These are phyloP conservation scores for Hymenopus coronatus DNA, from an alignment of 2,888 invertebrate genomes.

Conservation along the genomic window DNA sequence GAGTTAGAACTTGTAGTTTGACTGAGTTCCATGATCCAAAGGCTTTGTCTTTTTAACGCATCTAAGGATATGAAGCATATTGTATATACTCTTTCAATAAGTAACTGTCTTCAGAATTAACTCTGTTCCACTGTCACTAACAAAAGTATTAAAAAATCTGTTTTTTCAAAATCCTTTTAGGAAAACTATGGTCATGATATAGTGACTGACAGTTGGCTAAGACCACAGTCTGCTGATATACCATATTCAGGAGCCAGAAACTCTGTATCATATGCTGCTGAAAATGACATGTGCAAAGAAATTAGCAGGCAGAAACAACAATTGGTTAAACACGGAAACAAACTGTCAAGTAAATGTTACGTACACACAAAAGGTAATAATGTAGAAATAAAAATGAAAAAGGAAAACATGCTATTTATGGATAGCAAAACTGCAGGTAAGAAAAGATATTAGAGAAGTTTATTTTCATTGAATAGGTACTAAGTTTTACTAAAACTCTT, in stretches of 20 bases:
- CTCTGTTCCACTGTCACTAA: too few species aligned
- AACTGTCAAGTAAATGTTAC: neutral
- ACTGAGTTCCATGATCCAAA: too few species aligned
- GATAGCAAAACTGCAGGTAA: neutral
- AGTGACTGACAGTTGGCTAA: slow-evolving; percentile 30
- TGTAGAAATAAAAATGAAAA: neutral
- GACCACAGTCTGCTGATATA: slow-evolving; percentile 39
- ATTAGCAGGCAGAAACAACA: neutral
- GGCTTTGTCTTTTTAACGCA: too few species aligned
- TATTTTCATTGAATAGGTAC: neutral
- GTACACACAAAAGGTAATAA: neutral
- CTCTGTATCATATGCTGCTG: neutral
- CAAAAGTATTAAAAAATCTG: neutral
- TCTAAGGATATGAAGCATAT: too few species aligned
- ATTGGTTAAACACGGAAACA: neutral
- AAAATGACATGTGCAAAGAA: neutral
- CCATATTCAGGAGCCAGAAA: slow-evolving; percentile 18
- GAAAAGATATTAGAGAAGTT: neutral
- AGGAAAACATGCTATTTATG: neutral
- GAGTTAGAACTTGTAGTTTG: too few species aligned
- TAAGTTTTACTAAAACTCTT: neutral
- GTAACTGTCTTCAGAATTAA: too few species aligned
- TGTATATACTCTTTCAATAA: too few species aligned
- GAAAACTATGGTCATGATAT: neutral
- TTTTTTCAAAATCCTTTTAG: neutral